phyloP scores from a whole-genome alignment of 2,888 invertebrate species.

The Drosophila pseudotakahashii region DNA sequence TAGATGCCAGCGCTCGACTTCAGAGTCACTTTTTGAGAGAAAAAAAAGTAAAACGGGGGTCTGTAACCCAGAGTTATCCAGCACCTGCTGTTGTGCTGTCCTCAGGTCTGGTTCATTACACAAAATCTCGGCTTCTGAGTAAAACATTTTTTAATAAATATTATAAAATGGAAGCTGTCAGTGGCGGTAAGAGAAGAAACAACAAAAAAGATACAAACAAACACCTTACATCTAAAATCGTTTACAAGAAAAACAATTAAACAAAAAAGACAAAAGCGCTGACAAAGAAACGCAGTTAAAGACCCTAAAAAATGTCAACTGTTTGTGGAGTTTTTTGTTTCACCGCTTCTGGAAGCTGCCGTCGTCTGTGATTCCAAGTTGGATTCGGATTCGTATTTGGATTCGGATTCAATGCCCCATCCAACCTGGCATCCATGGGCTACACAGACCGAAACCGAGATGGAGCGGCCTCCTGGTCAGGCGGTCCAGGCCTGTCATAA shows the following conservation, averaged over 20 bases:
- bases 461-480: conserved; percentile 30
- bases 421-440: conserved; percentile 54
- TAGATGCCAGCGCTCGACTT: conserved; percentile 19
- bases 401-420: not conserved
- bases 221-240: conserved; percentile 58
- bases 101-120: conserved; percentile 66
- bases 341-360: conserved; percentile 61
- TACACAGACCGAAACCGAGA: conserved; percentile 57
- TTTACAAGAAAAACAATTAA: conserved; percentile 79
- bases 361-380: conserved; percentile 49
- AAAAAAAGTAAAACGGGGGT: conserved; percentile 18
- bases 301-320: conserved; percentile 80
- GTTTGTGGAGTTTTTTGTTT: conserved; percentile 14
- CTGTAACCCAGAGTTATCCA: conserved; percentile 41
- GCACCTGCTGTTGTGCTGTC: conserved; percentile 66
- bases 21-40: conserved; percentile 10
- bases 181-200: conserved; percentile 17
- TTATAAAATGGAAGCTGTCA: conserved; percentile 72
- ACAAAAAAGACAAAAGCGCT: conserved; percentile 46
- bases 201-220: conserved; percentile 6
- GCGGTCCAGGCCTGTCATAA: conserved; percentile 69
- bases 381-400: conserved; percentile 13
- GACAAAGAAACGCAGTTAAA: conserved; percentile 69
- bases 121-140: conserved; percentile 75
- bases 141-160: conserved; percentile 78